phyloP scores from a whole-genome alignment of 2,113 vertebrate genomes.

The Xiphophorus couchianus region DNA sequence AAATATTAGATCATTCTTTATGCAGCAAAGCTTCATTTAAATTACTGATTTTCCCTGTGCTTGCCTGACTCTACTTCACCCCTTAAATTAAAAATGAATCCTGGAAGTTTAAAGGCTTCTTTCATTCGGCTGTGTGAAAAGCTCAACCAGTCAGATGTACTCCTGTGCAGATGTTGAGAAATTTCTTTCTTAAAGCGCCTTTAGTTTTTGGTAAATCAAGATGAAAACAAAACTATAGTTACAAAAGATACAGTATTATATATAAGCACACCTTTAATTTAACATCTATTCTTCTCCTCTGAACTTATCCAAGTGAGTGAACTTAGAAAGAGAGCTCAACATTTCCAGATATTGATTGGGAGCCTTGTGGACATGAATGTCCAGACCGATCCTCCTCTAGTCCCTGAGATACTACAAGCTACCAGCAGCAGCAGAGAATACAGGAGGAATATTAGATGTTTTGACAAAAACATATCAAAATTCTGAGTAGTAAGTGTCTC shows the following conservation, averaged over 20 bases:
- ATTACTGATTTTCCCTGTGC: not conserved
- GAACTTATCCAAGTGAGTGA: slow-evolving; percentile 4
- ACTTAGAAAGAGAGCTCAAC: slow-evolving; percentile 39
- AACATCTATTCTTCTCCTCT: not conserved
- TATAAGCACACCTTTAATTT: not conserved
- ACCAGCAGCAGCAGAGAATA: slow-evolving; percentile 24
- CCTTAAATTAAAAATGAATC: no score
- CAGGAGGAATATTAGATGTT: slow-evolving; percentile 41
- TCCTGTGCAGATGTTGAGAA: no score
- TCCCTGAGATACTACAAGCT: slow-evolving; percentile 31
- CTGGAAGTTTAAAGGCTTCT: no score
- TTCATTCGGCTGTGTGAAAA: no score
- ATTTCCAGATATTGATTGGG: slow-evolving; percentile 69
- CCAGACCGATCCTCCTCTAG: slow-evolving; percentile 52
- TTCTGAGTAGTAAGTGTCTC: slow-evolving; percentile 40
- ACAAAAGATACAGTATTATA: not conserved
- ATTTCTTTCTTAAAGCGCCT: no score
- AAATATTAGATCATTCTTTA: not conserved
- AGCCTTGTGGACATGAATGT: slow-evolving; percentile 59
- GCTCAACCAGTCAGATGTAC: no score
- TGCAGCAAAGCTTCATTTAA: not conserved
- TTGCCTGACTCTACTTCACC: not conserved
- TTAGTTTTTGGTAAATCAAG: no score
- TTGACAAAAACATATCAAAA: slow-evolving; percentile 62
- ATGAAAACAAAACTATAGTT: no score